A percentile compares a stretch with the other conserved stretches of the same genome.
These are phyloP conservation scores for Psittacula echo DNA, from an alignment of 2,797 vertebrate species.

Conservation along the genomic window DNA sequence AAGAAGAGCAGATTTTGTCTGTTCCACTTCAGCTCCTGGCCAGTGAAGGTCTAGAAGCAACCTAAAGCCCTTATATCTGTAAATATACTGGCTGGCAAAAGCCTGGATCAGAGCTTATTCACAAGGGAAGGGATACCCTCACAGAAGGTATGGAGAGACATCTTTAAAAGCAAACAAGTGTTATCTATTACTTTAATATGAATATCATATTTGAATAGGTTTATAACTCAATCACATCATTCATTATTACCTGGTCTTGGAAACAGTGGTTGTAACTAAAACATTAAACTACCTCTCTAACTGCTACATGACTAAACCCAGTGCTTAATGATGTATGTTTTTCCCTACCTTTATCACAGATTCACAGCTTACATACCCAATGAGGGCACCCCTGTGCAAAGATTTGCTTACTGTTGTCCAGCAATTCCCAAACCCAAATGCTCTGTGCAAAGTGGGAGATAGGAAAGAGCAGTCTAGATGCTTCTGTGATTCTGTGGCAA, in stretches of 20 bases:
- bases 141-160: neutral
- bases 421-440: neutral
- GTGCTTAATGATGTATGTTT: fast-evolving
- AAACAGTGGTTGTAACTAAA: neutral
- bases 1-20: neutral
- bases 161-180: neutral
- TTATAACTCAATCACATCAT: neutral
- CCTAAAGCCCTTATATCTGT: neutral
- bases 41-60: neutral
- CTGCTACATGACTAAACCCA: neutral
- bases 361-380: neutral
- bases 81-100: neutral
- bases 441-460: neutral
- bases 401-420: neutral
- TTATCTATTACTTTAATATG: neutral
- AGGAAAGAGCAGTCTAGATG: neutral
- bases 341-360: neutral
- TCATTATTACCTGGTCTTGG: neutral
- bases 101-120: neutral
- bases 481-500: neutral
- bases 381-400: neutral
- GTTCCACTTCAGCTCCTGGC: neutral
- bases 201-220: neutral
- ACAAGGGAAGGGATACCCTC: neutral
- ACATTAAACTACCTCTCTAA: neutral